Conservation (phyloP, 2,888 invertebrate species). For the Gymnosoma rotundatum region DNA sequence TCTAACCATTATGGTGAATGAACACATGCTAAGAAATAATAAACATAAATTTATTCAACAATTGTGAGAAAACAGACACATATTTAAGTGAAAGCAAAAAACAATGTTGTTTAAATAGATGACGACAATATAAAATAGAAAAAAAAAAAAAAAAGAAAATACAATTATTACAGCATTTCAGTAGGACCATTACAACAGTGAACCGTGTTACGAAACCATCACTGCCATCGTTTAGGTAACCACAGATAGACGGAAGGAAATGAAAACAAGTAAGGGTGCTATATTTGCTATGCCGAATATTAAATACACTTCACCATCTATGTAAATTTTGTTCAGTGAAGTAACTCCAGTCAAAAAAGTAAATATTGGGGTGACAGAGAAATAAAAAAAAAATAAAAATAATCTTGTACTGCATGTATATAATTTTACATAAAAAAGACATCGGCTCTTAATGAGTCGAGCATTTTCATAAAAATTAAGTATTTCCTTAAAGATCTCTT, state of each 20-base stretch:
- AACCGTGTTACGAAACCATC: slow-evolving; percentile 15
- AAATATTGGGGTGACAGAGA: too few species aligned
- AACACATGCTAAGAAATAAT: slow-evolving; percentile 57
- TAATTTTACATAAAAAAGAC: too few species aligned
- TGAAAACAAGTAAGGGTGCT: too few species aligned
- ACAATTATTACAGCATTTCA: background rate
- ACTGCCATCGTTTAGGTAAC: slow-evolving; percentile 15
- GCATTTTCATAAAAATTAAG: too few species aligned
- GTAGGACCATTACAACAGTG: background rate
- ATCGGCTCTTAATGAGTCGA: too few species aligned
- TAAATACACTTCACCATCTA: too few species aligned
- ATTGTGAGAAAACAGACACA: slow-evolving; percentile 9
- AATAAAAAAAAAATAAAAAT: too few species aligned
- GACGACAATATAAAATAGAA: slow-evolving; percentile 37
- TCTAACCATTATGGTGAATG: slow-evolving; percentile 49
- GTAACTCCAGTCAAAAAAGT: too few species aligned
- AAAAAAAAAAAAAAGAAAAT: background rate
- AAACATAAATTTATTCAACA: slow-evolving; percentile 65
- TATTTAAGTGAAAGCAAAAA: background rate
- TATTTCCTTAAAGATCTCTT: too few species aligned
- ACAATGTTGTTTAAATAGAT: slow-evolving; percentile 30
- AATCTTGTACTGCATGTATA: too few species aligned
- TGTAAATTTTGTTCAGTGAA: too few species aligned
- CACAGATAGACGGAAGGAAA: slow-evolving; percentile 1
- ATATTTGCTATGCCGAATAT: too few species aligned